A percentile compares a stretch with the other conserved stretches of the same genome.
phyloP scores from a whole-genome alignment of 2,113 vertebrate species.

The Blennius ocellaris region DNA sequence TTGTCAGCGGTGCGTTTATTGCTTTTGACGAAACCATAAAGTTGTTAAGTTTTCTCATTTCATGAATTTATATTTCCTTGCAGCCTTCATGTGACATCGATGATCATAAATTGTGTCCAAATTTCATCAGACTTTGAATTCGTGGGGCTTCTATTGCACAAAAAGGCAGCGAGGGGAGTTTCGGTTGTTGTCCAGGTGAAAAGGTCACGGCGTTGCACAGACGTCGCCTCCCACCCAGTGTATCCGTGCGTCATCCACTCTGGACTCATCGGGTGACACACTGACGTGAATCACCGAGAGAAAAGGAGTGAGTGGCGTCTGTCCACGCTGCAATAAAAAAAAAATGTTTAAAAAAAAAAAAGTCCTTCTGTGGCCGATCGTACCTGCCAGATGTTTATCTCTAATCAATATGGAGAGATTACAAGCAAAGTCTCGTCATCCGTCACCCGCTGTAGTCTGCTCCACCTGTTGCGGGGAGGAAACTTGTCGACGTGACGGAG shows the following conservation, averaged over 20 bases:
- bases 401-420: conserved; percentile 58
- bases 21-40: no score
- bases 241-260: conserved; percentile 33
- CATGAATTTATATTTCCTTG: no score
- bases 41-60: no score
- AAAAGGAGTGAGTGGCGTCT: conserved; percentile 35
- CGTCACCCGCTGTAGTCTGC: conserved; percentile 38
- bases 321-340: conserved; percentile 27
- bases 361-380: conserved; percentile 1
- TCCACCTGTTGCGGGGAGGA: conserved; percentile 34
- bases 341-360: no score
- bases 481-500: conserved; percentile 15
- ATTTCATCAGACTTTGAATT: not conserved
- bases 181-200: conserved; percentile 18
- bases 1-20: no score
- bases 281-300: conserved; percentile 46
- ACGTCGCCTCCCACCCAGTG: conserved; percentile 4
- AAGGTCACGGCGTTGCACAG: conserved; percentile 33
- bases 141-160: not conserved
- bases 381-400: conserved; percentile 53
- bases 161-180: not conserved
- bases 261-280: conserved; percentile 60
- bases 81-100: no score
- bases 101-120: no score
- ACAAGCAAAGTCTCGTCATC: conserved; percentile 49